Percentiles rank a stretch among this genome's conserved stretches.
Conservation (phyloP, 2,888 invertebrate genomes). For the Heliconius charithonia region DNA sequence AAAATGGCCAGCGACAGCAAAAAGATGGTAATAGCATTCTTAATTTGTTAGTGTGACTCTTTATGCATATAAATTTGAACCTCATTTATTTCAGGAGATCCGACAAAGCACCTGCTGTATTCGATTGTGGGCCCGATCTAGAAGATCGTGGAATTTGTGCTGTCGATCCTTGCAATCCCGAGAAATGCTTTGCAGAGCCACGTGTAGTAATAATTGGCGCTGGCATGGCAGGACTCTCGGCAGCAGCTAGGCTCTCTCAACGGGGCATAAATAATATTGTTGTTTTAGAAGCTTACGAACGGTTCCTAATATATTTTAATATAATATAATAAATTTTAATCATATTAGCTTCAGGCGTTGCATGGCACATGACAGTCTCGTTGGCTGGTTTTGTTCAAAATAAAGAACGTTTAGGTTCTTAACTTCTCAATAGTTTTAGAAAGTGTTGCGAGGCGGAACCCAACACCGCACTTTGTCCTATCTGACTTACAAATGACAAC, state of each 20-base stretch:
- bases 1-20: conserved; percentile 55
- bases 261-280: conserved; percentile 88
- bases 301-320: conserved; percentile 66
- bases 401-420: background rate
- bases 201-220: conserved; percentile 90
- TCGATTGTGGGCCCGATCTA: conserved; percentile 65
- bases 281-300: conserved; percentile 90
- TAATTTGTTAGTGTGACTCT: background rate
- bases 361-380: background rate
- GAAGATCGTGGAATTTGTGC: conserved; percentile 68
- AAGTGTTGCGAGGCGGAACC: background rate
- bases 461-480: background rate
- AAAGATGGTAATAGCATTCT: conserved; percentile 59
- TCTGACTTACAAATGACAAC: background rate
- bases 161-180: conserved; percentile 63
- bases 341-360: background rate
- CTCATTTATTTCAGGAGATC: conserved; percentile 53
- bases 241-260: conserved; percentile 87
- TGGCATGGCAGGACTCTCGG: conserved; percentile 91
- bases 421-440: background rate
- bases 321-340: background rate
- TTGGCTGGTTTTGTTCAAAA: too few relatives aligned
- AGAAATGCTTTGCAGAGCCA: conserved; percentile 78
- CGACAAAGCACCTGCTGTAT: conserved; percentile 54
- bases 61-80: background rate